Evolutionary conservation across 1,140 invertebrate genomes (phyloP).

Genomic region (Brachionus angularis): DNA sequence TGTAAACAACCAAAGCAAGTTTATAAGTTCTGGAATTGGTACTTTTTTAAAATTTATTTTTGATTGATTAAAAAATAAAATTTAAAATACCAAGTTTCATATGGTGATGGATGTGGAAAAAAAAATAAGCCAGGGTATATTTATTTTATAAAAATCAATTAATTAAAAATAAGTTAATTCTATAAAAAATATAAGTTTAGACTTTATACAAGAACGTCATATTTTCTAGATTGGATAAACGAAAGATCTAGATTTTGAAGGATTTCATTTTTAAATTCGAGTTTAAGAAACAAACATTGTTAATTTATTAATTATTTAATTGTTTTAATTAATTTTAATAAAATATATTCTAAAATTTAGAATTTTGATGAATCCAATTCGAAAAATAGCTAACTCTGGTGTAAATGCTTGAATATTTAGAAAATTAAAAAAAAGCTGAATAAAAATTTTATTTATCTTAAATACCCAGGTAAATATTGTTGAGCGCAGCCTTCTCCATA

Average conservation of each 20-base stretch:
- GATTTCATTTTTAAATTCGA: not conserved
- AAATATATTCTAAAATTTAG: not conserved
- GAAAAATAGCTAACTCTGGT: not conserved
- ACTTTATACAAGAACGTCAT: conserved; percentile 10
- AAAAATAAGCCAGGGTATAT: conserved; percentile 21
- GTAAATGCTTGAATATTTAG: not conserved
- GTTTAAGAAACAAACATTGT: not conserved
- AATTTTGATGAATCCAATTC: not conserved
- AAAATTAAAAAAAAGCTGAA: not conserved
- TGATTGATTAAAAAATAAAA: not conserved
- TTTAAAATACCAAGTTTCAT: not conserved
- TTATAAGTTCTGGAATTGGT: conserved; percentile 21
- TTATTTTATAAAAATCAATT: not conserved
- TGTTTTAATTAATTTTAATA: not conserved
- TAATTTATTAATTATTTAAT: not conserved
- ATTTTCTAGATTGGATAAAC: conserved; percentile 25
- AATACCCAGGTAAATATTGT: not conserved
- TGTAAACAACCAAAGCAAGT: conserved; percentile 19
- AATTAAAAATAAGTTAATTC: not conserved
- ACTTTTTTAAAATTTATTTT: not conserved
- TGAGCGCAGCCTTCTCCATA: not conserved
- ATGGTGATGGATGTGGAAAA: conserved; percentile 32
- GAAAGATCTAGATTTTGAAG: conserved; percentile 16
- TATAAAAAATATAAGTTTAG: not conserved
- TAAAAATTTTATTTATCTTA: not conserved